Evolutionary conservation across 2,113 vertebrate genomes (phyloP), one percentile per base, ranked within the genome.

Genomic region (Hypomesus transpacificus): DNA sequence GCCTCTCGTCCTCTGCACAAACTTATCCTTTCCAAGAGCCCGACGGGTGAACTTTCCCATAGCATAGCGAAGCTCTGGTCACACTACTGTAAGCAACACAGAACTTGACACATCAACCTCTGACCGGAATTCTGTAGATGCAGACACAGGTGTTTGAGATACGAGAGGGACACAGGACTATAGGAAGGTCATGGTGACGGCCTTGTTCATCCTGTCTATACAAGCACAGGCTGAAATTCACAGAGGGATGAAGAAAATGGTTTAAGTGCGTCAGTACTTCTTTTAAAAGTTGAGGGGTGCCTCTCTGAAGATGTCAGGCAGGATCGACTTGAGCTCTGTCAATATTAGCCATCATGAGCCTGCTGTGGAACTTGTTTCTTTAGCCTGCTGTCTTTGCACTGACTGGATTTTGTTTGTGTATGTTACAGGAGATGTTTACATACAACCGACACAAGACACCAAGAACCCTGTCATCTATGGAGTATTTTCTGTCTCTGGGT

Each of bases 401-500:
- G 67, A 84, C 3, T 14, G 76, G 68, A 79, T 77, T 21, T 7
- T 84, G 82, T 90, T 79, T 87, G 82, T 90, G 79, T 87, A 79
- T 78, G 77, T 82, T 82, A 60, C 88, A 98, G 96, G 96, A 90
- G 96, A 96, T 0, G 95, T 99, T 82, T 99, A 98, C 89, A 94
- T 99, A 76, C 96, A 98, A 85, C 95, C 96, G 84, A 98, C 94
- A 8, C 96, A 98, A 84, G 96, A 99, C 79, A 93, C 91, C 77
- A 98, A 97, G 89, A 98, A 96, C 70, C 96, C 96, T 0, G 89
- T 98, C 74, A 98, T 99, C 84, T 99, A 97, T 0, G 96, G 94
- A 0, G 96, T 97, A 57, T 98, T 98, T 84, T 95, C 95, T 0
- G 94, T 97, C 57, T 97, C 96, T 0, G 97, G 97, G 97, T 98